Conservation (phyloP, 2,113 vertebrate genomes). For the Heterochromis multidens region DNA sequence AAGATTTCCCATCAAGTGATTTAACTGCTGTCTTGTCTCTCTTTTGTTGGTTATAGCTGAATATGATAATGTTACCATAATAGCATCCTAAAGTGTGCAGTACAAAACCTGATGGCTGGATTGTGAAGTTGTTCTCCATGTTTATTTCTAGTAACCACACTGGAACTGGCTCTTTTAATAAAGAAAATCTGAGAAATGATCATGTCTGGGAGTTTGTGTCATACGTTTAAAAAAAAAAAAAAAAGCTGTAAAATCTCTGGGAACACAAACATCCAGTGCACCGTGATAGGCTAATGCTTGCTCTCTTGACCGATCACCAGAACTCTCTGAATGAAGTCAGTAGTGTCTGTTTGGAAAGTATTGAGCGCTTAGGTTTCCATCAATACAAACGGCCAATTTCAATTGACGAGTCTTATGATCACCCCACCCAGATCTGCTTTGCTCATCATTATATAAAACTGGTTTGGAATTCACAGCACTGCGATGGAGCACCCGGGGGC, state of each 20-base stretch:
- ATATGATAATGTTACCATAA: slow-evolving; percentile 40
- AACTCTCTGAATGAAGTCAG: slow-evolving; percentile 38
- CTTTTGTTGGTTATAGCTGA: slow-evolving; percentile 40
- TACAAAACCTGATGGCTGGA: slow-evolving; percentile 59
- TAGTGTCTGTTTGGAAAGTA: slow-evolving; percentile 65
- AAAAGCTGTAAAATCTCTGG: neutral
- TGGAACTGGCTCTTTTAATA: slow-evolving; percentile 69
- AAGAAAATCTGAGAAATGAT: slow-evolving; percentile 28
- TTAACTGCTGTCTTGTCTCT: slow-evolving; percentile 27
- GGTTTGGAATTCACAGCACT: slow-evolving; percentile 43
- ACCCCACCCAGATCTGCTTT: slow-evolving; percentile 40
- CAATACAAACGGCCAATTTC: slow-evolving; percentile 58
- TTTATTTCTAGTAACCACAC: slow-evolving; percentile 61
- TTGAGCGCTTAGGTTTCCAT: slow-evolving; percentile 47
- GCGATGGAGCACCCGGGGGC: slow-evolving; percentile 45
- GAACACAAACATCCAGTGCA: neutral
- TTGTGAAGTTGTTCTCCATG: slow-evolving; percentile 59
- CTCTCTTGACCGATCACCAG: neutral
- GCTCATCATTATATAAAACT: slow-evolving; percentile 63
- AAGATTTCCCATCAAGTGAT: slow-evolving; percentile 28
- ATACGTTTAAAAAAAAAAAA: neutral
- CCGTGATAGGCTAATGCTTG: neutral
- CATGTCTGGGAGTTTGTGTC: neutral
- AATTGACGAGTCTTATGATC: slow-evolving; percentile 61
- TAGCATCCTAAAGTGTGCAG: slow-evolving; percentile 47